Evolutionary conservation across 2,888 invertebrate genomes (phyloP).

Genomic region (Drosophila neotestacea): DNA sequence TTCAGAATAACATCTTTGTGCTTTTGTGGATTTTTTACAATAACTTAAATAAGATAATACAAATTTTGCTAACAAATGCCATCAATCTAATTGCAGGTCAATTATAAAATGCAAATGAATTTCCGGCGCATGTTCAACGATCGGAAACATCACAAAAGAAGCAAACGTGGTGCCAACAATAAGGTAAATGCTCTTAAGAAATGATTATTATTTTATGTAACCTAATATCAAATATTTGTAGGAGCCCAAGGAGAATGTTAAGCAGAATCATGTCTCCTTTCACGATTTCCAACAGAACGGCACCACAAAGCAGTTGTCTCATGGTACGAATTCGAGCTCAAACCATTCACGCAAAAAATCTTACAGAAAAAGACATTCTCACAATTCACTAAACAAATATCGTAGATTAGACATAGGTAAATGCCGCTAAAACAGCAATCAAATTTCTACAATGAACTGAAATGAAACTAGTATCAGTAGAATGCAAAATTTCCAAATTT

Average conservation of each 20-base stretch:
- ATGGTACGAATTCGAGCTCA: slow-evolving; percentile 92
- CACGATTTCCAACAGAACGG: slow-evolving; percentile 96
- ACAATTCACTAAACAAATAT: slow-evolving; percentile 86
- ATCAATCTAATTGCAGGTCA: slow-evolving; percentile 85
- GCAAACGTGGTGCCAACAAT: slow-evolving; percentile 91
- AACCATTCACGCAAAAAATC: slow-evolving; percentile 88
- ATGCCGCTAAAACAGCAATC: slow-evolving; percentile 70
- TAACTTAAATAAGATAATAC: not conserved
- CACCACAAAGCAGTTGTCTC: slow-evolving; percentile 92
- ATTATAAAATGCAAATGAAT: slow-evolving; percentile 96
- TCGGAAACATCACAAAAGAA: slow-evolving; percentile 93
- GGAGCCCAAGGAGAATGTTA: slow-evolving; percentile 89
- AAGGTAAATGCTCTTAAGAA: slow-evolving; percentile 87
- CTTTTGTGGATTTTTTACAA: slow-evolving; percentile 24
- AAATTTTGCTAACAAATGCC: not conserved
- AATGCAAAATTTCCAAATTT: slow-evolving; percentile 22
- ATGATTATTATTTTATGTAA: too few species aligned
- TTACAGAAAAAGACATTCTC: slow-evolving; percentile 85
- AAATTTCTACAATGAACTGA: slow-evolving; percentile 39
- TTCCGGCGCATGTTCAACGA: slow-evolving; percentile 94
- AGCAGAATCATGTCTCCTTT: slow-evolving; percentile 94
- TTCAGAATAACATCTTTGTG: slow-evolving; percentile 3
- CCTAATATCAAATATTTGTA: slow-evolving; percentile 13
- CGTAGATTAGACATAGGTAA: slow-evolving; percentile 86
- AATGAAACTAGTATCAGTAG: slow-evolving; percentile 35